Evolutionary conservation across 2,797 vertebrate genomes (phyloP), one percentile per base, ranked within the genome.

Genomic region (Falco naumanni): DNA sequence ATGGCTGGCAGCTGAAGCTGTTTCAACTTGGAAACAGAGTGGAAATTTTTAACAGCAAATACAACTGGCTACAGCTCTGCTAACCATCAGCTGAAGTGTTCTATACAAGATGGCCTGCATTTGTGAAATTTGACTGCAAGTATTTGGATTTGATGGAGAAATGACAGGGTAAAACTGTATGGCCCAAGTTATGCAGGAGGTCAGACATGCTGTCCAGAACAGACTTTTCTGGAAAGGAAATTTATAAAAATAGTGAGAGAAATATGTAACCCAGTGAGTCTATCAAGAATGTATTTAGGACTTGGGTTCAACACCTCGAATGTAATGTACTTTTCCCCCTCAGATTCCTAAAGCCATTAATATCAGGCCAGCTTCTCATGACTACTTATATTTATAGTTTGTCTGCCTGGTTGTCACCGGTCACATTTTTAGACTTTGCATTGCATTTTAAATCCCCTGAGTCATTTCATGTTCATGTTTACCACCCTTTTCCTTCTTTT

Each of bases 351-450:
- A 84, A 86, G 48, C 53, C 86, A 69, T 93, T 96, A 94, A 84
- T 83, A 85, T 85, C 20, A 93, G 71, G 5, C 10, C 65, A 84
- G 39, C 13, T 93, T 95, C 96, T 92, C 78, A 85, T 85, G 81
- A 86, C 61, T 84, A 56, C 60, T 83, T 83, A 45, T 81, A 91
- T 96, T 97, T 95, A 90, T 92, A 95, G 88, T 85, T 90, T 93
- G 83, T 85, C 81, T 80, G 39, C 29, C 68, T 94, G 25, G 57
- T 90, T 96, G 91, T 85, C 71, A 68, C 48, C 64, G 45, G 86
- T 75, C 90, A 87, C 88, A 93, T 92, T 96, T 95, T 95, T 74
- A 92, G 70, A 56, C 63, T 93, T 93, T 95, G 90, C 81, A 85
- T 94, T 95, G 45, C 71, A 63, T 95, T 95, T 95, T 71, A 94